These are phyloP conservation scores for Lepeophtheirus salmonis DNA, from an alignment of 1,140 invertebrate species.

Conservation along the genomic window DNA sequence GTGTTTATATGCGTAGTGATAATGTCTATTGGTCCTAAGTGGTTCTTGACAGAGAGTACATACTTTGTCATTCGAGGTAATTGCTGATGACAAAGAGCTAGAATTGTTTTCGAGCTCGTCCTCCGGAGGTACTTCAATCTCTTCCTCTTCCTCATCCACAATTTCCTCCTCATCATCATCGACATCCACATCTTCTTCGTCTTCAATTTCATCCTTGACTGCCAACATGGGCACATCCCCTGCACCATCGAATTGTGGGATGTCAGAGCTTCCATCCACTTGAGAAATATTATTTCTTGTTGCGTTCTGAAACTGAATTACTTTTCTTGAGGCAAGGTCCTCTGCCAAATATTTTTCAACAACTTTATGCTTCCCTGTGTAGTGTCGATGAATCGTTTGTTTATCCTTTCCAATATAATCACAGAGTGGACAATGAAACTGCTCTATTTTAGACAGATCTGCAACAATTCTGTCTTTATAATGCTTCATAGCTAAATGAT, in stretches of 20 bases:
- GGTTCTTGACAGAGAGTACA: constrained; percentile 2
- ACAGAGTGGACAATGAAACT: constrained; percentile 4
- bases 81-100: not conserved
- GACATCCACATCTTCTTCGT: not conserved
- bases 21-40: not conserved
- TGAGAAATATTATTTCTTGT: not conserved
- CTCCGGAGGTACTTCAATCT: too few species aligned
- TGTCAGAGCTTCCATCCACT: constrained; percentile 6
- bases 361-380: constrained; percentile 12
- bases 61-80: not conserved
- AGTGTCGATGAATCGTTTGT: constrained; percentile 13
- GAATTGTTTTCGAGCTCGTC: not conserved
- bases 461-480: constrained; percentile 13
- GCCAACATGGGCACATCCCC: not conserved
- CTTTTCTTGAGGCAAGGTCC: not conserved
- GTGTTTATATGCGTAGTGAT: constrained; percentile 14
- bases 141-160: not conserved
- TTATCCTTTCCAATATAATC: not conserved
- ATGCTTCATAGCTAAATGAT: constrained; percentile 18
- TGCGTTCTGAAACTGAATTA: not conserved
- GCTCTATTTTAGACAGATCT: not conserved
- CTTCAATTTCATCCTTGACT: not conserved
- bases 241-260: constrained; percentile 5
- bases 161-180: not conserved
- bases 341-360: constrained; percentile 9